Base-by-base conservation (phyloP, 2,113 vertebrate species). In the Anhinga anhinga region DNA sequence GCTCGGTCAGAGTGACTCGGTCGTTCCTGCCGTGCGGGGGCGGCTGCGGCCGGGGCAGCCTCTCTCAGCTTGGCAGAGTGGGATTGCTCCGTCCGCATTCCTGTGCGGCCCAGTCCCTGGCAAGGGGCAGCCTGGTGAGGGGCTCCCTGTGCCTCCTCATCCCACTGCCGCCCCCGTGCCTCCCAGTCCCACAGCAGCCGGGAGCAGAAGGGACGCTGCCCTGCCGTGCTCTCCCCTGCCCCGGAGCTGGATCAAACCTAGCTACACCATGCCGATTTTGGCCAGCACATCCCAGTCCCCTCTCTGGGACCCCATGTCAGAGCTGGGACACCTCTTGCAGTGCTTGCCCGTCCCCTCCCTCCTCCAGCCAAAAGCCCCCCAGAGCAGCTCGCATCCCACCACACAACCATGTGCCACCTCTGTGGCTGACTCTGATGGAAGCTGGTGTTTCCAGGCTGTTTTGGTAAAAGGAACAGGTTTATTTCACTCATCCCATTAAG, bases 401-500 rank as follows among this genome's bases (percentile, higher is more conserved):
- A 17, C 34, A 15, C 19, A 47, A 30, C 44, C 0, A 0, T 2
- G 1, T 40, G 18, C 72, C 6, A 10, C 71, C 19, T 72, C 55
- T 0, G 10, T 55, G 76, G 69, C 59, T 38, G 38, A 52, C 27
- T 47, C 62, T 26, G 44, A 42, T 23, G 44, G 25, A 95, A 93
- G 45, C 27, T 58, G 40, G 21, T 0, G 0, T 65, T 96, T 69
- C 44, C 70, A 93, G 26, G 23, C 59, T 94, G 78, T 23, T 94
- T 86, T 42, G 55, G 32, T 77, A 62, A 93, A 94, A 27, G 56
- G 66, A 95, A 56, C 36, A 77, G 67, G 11, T 96, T 97, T 96
- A 97, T 96, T 97, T 95, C 61, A 38, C 71, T 96, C 36, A 26
- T 82, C 53, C 78, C 2, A 0, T 86, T 36, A 47, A 85, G 32